Base-by-base conservation (phyloP, 2,797 vertebrate species). In the Betta splendens region DNA sequence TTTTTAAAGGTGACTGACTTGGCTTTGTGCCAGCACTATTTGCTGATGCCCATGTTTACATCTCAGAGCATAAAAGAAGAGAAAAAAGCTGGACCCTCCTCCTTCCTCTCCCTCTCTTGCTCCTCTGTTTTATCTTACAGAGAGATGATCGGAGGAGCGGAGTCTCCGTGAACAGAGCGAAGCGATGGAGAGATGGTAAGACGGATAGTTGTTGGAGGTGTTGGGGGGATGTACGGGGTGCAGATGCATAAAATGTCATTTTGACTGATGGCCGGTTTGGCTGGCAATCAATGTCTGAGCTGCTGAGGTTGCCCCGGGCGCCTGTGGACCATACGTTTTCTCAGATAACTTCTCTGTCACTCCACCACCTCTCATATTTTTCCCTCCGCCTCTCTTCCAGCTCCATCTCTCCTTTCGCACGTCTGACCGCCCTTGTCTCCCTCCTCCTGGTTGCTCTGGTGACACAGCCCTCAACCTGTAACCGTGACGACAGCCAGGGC, bases 101-200 rank as follows among this genome's bases (percentile, higher is more conserved):
- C 59, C 55, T 66, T 72, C 58, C 72, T 64, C 60, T 76, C 47
- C 44, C 62, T 75, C 55, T 80, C 69, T 72, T 69, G 53, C 64
- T 58, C 72, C 64, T 81, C 62, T 79, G 53, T 87, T 51, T 81
- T 79, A 12, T 80, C 82, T 83, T 69, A 48, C 80, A 86, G 85
- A 85, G 87, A 86, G 86, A 92, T 93, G 92, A 91, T 87, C 69
- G 82, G 85, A 89, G 87, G 69, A 88, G 81, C 66, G 64, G 85
- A 71, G 77, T 84, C 83, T 80, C 84, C 89, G 90, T 93, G 90
- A 93, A 92, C 79, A 89, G 77, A 86, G 78, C 66, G 86, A 90
- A 92, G 91, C 89, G 86, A 93, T 93, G 92, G 91, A 92, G 92
- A 89, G 90, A 91, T 92, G 92, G 92, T 93, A 90, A 93, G 89